Conservation (phyloP, 2,797 vertebrate species). For the Eulemur rubriventer region DNA sequence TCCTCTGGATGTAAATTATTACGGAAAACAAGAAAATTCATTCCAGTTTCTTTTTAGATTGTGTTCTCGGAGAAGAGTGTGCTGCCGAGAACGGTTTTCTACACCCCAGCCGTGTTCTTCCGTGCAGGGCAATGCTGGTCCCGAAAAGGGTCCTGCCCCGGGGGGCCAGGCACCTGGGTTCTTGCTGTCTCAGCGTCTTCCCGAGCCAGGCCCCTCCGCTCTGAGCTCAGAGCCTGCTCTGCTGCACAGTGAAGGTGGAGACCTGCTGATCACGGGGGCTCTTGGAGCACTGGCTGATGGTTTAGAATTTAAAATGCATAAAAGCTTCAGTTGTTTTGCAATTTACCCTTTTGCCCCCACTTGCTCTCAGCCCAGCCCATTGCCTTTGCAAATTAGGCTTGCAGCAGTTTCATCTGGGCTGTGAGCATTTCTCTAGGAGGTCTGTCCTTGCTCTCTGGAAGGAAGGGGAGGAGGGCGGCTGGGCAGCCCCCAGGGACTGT, state of each 20-base stretch:
- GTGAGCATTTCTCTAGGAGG: neutral
- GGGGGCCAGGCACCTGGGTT: neutral
- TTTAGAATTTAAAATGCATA: neutral
- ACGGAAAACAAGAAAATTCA: neutral
- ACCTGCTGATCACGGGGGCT: neutral
- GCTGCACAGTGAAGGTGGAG: neutral
- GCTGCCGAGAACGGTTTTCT: accelerated
- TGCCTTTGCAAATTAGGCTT: neutral
- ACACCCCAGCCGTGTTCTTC: too few relatives aligned
- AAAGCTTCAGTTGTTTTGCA: neutral
- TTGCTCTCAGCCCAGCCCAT: neutral
- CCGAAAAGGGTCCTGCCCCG: neutral
- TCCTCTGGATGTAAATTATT: neutral
- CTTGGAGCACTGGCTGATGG: neutral
- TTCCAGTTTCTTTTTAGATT: neutral
- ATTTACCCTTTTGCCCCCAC: too few relatives aligned
- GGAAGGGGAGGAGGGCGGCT: neutral
- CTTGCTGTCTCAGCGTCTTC: neutral
- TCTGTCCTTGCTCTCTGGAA: neutral
- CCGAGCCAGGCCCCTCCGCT: neutral
- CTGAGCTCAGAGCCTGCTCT: neutral
- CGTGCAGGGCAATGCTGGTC: neutral
- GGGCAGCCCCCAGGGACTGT: neutral
- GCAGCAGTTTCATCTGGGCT: neutral
- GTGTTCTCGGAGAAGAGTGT: neutral